Conservation (phyloP, 2,888 invertebrate genomes). For the Tryphoninae sp. region DNA sequence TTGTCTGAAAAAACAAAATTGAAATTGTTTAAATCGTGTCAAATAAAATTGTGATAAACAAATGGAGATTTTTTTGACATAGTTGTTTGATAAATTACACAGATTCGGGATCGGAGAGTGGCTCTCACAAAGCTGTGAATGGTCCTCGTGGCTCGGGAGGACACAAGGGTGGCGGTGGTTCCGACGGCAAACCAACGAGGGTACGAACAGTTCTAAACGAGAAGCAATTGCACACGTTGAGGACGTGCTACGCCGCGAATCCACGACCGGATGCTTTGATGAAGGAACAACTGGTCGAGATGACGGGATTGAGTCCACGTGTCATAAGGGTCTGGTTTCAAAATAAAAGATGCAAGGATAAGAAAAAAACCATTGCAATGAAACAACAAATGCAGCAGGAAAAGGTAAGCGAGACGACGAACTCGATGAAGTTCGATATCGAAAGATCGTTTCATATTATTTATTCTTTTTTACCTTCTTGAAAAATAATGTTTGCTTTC, state of each 20-base stretch:
- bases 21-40: constrained; percentile 3
- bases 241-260: constrained; percentile 98
- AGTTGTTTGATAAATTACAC: constrained; percentile 67
- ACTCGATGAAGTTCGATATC: too few species aligned
- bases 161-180: constrained; percentile 83
- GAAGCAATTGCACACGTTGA: constrained; percentile 97
- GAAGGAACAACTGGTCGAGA: constrained; percentile 99
- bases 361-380: constrained; percentile 97
- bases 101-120: constrained; percentile 97
- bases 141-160: constrained; percentile 84
- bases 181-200: constrained; percentile 98
- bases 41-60: background rate
- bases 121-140: constrained; percentile 89
- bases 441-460: too few species aligned
- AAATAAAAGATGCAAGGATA: constrained; percentile 98
- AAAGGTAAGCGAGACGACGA: constrained; percentile 86
- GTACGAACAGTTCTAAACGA: constrained; percentile 99
- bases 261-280: constrained; percentile 99
- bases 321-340: constrained; percentile 99
- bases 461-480: background rate
- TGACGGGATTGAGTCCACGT: constrained; percentile 98
- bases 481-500: background rate
- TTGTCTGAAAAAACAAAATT: constrained; percentile 17
- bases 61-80: constrained; percentile 34
- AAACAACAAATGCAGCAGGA: constrained; percentile 99